Base-by-base conservation (phyloP, 1,140 invertebrate genomes). In the Drosophila yakuba region DNA sequence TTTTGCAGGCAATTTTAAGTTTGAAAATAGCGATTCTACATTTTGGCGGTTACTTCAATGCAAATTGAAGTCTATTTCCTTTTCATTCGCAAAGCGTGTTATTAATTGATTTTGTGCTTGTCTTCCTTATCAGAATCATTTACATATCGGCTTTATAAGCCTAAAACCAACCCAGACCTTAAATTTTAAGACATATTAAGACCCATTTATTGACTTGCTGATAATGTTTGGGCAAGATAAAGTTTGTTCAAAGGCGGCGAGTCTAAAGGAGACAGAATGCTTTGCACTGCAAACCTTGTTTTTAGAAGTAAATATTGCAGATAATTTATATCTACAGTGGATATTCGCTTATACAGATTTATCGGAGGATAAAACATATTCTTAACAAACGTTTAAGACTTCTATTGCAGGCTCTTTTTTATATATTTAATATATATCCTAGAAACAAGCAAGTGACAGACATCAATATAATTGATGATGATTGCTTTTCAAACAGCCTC, bases 111-210 rank as follows among this genome's bases (percentile, higher is more conserved):
- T 25, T 60, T 15, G 28, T 23, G 4, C 17, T 63, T 36, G 25
- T 0, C 11, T 14, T 28, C 14, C 11, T 63, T 61, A 61, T 63
- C 61, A 44, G 12, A 45, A 7, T 44, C 28, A 63, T 63, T 63
- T 60, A 63, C 61, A 63, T 63, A 63, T 35, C 23, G 60, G 41
- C 28, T 52, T 52, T 4, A 7, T 43, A 7, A 44, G 3, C 17
- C 1, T 38, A 20, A 38, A 5, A 28, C 35, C 32, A 38, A 14
- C 17, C 5, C 6, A 25, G 43, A 56, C 11, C 15, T 25, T 14
- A 11, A 23, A 6, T 25, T 5, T 4, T 44, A 44, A 63, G 11
- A 10, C n/a, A n/a, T 2, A 2, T 35, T 10, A 63, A 59, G 28
- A 35, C 17, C 54, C 14, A 0, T 36, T 60, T 23, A n/a, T 62